Percentiles rank a stretch among this genome's conserved stretches.
Conservation (phyloP, 1,140 invertebrate species). For the Danaus melanippus region DNA sequence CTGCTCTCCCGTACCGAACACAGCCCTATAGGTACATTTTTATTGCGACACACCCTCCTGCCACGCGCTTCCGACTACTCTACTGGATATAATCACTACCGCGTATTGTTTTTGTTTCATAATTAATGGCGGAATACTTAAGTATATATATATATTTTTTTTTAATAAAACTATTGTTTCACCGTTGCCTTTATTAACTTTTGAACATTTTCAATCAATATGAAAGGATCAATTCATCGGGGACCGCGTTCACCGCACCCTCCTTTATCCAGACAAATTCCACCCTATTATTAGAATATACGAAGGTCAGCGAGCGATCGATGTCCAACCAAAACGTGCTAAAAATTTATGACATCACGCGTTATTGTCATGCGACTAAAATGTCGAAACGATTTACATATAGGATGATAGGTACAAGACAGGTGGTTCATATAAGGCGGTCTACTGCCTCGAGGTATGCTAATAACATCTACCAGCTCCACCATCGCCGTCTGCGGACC, state of each 20-base stretch:
- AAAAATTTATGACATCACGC: constrained; percentile 23
- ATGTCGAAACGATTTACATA: constrained; percentile 26
- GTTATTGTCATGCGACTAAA: constrained; percentile 26
- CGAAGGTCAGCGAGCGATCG: constrained; percentile 25
- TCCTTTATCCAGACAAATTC: constrained; percentile 3
- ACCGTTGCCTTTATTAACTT: constrained; percentile 4
- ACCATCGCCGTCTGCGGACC: constrained; percentile 23
- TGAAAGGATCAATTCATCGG: background rate
- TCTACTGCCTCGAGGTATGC: constrained; percentile 12
- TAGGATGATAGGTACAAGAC: constrained; percentile 6
- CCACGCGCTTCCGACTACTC: constrained; percentile 42
- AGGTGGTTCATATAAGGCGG: constrained; percentile 18
- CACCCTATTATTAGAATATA: constrained; percentile 11
- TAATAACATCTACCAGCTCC: constrained; percentile 25
- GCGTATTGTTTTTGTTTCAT: constrained; percentile 38
- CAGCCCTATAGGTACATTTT: constrained; percentile 46
- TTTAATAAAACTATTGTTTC: constrained; percentile 9
- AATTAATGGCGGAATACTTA: constrained; percentile 26
- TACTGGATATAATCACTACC: constrained; percentile 61
- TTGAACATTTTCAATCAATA: constrained; percentile 2
- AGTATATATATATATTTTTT: constrained; percentile 21
- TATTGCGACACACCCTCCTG: constrained; percentile 53
- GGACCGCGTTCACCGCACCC: too few relatives aligned
- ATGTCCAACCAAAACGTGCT: constrained; percentile 16
- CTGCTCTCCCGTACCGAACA: constrained; percentile 24